Conservation (phyloP, 2,797 vertebrate species). For the Poeciliopsis turneri region DNA sequence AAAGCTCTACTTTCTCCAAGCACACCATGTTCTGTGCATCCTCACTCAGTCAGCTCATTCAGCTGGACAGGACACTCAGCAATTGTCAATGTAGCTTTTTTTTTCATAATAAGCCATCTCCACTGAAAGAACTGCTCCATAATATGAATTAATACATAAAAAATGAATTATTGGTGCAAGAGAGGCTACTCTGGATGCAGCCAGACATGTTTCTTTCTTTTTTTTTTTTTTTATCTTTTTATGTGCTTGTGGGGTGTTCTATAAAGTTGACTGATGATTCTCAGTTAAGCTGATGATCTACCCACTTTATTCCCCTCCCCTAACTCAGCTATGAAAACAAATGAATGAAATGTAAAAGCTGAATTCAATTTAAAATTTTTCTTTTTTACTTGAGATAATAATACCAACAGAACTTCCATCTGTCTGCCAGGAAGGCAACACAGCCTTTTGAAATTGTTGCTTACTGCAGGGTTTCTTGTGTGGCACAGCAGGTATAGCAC, state of each 20-base stretch:
- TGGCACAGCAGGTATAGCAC: conserved; percentile 42
- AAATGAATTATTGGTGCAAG: background rate
- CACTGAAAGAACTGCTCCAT: background rate
- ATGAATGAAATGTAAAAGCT: background rate
- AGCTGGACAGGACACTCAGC: background rate
- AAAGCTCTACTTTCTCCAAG: background rate
- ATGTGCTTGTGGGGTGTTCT: background rate
- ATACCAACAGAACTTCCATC: conserved; percentile 5
- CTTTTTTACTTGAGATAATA: background rate
- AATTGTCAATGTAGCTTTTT: background rate
- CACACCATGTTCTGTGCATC: background rate
- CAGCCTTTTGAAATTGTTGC: conserved; percentile 28
- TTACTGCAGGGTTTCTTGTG: conserved; percentile 47
- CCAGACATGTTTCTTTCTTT: background rate
- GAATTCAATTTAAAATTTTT: background rate
- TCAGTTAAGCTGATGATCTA: background rate
- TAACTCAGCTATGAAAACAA: background rate
- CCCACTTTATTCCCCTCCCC: background rate
- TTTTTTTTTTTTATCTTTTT: background rate
- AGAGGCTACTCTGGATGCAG: background rate
- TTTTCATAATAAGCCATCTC: background rate
- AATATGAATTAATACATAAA: background rate
- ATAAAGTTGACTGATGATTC: background rate
- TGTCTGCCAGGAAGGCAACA: conserved; percentile 20
- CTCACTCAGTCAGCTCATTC: background rate